A percentile compares a stretch with the other conserved stretches of the same genome.
Conservation (phyloP, 1,140 invertebrate genomes). For the Drosophila willistoni region DNA sequence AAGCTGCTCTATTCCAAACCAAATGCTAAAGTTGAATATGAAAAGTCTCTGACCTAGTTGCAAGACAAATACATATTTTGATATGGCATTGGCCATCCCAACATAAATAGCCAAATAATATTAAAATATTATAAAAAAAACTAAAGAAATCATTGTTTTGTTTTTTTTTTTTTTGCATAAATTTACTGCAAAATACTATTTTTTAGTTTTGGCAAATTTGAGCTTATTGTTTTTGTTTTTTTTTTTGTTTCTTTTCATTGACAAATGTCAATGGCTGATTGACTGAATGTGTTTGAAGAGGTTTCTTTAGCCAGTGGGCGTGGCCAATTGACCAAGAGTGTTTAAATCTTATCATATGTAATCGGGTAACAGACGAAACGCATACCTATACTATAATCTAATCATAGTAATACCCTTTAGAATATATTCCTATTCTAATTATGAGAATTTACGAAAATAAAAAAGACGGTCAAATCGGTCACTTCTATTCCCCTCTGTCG, state of each 20-base stretch:
- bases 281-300: slow-evolving; percentile 28
- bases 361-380: not conserved
- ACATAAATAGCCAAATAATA: slow-evolving; percentile 6
- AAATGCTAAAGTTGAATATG: slow-evolving; percentile 14
- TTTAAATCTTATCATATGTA: not conserved
- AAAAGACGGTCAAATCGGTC: slow-evolving; percentile 10
- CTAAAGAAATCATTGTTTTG: slow-evolving; percentile 4
- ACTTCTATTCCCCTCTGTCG: not conserved
- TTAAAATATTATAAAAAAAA: not conserved
- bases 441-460: not conserved
- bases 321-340: not conserved
- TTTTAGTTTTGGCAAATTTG: not conserved
- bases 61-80: slow-evolving; percentile 26
- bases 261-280: slow-evolving; percentile 52
- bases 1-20: not conserved
- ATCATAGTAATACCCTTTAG: not conserved
- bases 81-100: slow-evolving; percentile 39
- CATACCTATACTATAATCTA: not conserved
- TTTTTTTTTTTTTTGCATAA: slow-evolving; percentile 1
- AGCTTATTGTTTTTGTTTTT: not conserved
- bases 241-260: not conserved
- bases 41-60: slow-evolving; percentile 9
- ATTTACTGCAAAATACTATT: not conserved
- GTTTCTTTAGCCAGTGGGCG: slow-evolving; percentile 21
- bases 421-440: not conserved